phyloP scores from a whole-genome alignment of 2,113 vertebrate species.

The Trogon melanurus region DNA sequence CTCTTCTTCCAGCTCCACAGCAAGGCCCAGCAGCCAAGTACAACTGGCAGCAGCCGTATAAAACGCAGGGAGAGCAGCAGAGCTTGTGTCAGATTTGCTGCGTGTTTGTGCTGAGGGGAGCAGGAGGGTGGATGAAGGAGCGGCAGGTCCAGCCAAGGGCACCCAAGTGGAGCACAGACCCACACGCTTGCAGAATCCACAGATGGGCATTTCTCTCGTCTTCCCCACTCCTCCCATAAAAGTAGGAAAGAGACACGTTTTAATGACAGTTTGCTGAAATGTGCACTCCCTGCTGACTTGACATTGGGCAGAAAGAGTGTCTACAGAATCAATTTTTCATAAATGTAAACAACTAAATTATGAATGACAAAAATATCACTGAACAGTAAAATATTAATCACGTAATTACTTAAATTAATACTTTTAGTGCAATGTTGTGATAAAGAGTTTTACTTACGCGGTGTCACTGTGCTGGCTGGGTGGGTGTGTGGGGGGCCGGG shows the following conservation, averaged over 20 bases:
- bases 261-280: slow-evolving; percentile 32
- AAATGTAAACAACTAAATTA: slow-evolving; percentile 73
- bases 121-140: neutral
- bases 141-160: neutral
- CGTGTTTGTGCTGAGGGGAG: accelerated
- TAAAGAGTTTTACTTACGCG: neutral
- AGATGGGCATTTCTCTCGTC: neutral
- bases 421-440: slow-evolving; percentile 17
- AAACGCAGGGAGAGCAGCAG: neutral
- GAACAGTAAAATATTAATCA: slow-evolving; percentile 70
- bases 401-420: slow-evolving; percentile 70
- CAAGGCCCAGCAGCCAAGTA: neutral
- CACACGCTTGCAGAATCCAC: accelerated
- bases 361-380: slow-evolving; percentile 67
- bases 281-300: slow-evolving; percentile 28
- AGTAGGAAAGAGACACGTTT: neutral
- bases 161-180: accelerated
- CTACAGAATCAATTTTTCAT: slow-evolving; percentile 72
- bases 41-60: neutral
- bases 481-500: accelerated
- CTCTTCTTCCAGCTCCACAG: neutral
- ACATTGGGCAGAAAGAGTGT: slow-evolving; percentile 65
- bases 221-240: neutral
- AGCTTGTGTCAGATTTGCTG: accelerated
- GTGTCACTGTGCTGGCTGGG: accelerated